Base-by-base conservation (phyloP, 2,888 invertebrate genomes). In the Congeria kusceri region DNA sequence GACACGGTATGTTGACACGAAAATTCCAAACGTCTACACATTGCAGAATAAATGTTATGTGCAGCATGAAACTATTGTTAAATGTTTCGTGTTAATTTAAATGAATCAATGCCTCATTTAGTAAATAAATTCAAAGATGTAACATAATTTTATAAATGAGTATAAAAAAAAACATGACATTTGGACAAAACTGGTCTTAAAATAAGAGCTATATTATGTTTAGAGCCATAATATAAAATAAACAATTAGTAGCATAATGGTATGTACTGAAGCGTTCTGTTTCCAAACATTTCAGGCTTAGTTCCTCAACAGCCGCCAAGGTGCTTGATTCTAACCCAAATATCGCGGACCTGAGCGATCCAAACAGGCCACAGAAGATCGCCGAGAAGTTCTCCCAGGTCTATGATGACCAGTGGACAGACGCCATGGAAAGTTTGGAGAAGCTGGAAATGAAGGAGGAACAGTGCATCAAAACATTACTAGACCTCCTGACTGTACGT, bases 371-470 rank as follows among this genome's bases (percentile, higher is more conserved):
- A 27, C 78, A 83, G 64, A 83, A 83, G 44, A 39, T 83, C 4
- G 76, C 70, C 15, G 83, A 83, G 63, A 72, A 77, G 25, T 47
- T 79, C 32, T 46, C 68, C 4, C 59, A 69, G 39, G 39, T 76
- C 3, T 83, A 83, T 53, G 83, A 83, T 67, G 74, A 83, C 28
- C 70, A 83, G 29, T 83, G 83, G 83, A 79, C 79, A 5, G 77
- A 83, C 25, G 83, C 83, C 9, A 49, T 73, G 1, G 83, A 83
- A 46, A 70, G n/a, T 1, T 47, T 83, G 25, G 83, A 79, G 15
- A 70, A 79, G 53, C 69, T 77, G 0, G 63, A 59, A 1, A 69
- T 57, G 20, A 70, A 64, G 20, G 72, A 83, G 32, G 73, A 79
- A 15, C 64, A 71, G 13, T 64, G 65, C n/a, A 49, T 73, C 13